phyloP scores from a whole-genome alignment of 2,888 invertebrate genomes.

The Trisateles emortualis region DNA sequence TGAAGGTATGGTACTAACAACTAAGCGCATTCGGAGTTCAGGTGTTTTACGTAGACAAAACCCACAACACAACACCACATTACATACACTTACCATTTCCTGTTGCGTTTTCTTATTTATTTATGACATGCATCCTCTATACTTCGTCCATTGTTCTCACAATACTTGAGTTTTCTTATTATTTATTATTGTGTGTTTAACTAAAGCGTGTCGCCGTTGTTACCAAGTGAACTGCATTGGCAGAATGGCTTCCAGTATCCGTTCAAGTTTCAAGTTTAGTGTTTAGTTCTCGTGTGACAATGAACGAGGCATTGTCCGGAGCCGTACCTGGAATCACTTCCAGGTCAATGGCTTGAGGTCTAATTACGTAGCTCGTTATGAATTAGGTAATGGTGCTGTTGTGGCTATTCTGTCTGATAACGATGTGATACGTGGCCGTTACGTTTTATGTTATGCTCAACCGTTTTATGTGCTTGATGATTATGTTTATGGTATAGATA shows the following conservation, averaged over 20 bases:
- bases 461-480: slow-evolving; percentile 32
- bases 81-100: background rate
- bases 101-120: background rate
- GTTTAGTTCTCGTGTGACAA: slow-evolving; percentile 49
- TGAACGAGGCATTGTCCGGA: slow-evolving; percentile 58
- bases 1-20: too few species aligned
- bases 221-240: slow-evolving; percentile 29
- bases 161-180: background rate
- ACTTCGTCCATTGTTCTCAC: background rate
- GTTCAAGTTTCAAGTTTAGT: slow-evolving; percentile 30
- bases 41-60: too few species aligned
- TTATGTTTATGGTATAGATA: slow-evolving; percentile 3
- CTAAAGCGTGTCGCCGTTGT: slow-evolving; percentile 23
- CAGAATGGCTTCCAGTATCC: slow-evolving; percentile 41
- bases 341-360: slow-evolving; percentile 51
- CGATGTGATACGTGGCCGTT: slow-evolving; percentile 36
- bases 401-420: slow-evolving; percentile 33
- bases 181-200: background rate
- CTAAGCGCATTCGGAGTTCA: too few species aligned
- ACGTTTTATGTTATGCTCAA: slow-evolving; percentile 43
- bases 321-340: slow-evolving; percentile 51
- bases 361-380: slow-evolving; percentile 61
- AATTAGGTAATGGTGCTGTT: slow-evolving; percentile 57
- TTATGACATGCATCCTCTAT: background rate
- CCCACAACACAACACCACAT: background rate